Evolutionary conservation across 1,140 invertebrate genomes (phyloP).

Genomic region (Sitophilus oryzae): DNA sequence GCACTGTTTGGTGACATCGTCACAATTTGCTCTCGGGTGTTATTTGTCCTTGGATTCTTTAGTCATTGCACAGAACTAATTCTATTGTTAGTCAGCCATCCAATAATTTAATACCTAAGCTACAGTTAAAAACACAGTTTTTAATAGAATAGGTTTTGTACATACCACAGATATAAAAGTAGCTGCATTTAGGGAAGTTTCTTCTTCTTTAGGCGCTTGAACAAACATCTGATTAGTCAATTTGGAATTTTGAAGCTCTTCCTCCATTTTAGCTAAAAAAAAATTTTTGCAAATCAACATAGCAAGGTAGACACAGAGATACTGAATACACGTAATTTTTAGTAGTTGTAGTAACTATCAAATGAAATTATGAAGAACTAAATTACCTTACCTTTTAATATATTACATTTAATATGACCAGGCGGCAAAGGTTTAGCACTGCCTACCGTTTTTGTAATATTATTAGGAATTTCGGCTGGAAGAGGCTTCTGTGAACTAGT

Average conservation of each 20-base stretch:
- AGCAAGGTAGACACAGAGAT: slow-evolving; percentile 6
- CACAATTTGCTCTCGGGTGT: too few relatives aligned
- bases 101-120: too few relatives aligned
- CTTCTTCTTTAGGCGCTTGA: slow-evolving; percentile 43
- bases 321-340: slow-evolving; percentile 3
- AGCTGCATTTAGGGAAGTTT: slow-evolving; percentile 54
- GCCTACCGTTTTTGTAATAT: slow-evolving; percentile 55
- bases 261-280: slow-evolving; percentile 51
- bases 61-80: too few relatives aligned
- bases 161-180: slow-evolving; percentile 72
- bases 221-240: slow-evolving; percentile 53
- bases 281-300: neutral
- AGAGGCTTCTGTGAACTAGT: slow-evolving; percentile 50
- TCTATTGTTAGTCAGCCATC: too few relatives aligned
- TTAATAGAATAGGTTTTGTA: slow-evolving; percentile 19
- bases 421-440: slow-evolving; percentile 66
- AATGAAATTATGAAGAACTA: neutral
- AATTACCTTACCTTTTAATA: slow-evolving; percentile 70
- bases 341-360: too few relatives aligned
- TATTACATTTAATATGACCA: slow-evolving; percentile 91
- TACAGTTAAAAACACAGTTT: neutral
- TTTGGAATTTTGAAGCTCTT: slow-evolving; percentile 50
- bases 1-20: too few relatives aligned
- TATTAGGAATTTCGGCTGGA: slow-evolving; percentile 59
- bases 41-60: too few relatives aligned